Conservation (phyloP, 35 echinoderm and acorn worm genomes). For the Chiridota heheva region DNA sequence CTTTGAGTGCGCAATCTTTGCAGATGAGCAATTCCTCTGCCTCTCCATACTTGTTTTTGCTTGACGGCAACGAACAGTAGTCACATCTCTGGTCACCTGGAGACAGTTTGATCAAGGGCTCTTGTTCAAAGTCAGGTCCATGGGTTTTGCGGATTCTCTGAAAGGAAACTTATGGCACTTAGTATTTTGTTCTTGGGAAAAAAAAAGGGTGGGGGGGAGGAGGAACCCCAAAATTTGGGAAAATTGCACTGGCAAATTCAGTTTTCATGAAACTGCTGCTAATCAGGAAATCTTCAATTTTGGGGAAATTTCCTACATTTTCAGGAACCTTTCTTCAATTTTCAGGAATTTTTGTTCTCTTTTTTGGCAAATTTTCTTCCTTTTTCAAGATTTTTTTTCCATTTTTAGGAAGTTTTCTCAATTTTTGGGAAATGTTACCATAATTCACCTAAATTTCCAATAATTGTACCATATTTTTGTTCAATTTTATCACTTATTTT, state of each 20-base stretch:
- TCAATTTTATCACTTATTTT: no score
- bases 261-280: neutral
- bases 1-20: conserved; percentile 94
- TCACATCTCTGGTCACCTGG: conserved; percentile 75
- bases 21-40: conserved; percentile 84
- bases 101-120: conserved; percentile 71
- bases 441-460: no score
- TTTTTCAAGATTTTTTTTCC: no score
- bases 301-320: neutral
- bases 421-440: no score
- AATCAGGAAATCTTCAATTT: neutral
- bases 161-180: neutral
- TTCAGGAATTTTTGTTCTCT: neutral
- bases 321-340: neutral
- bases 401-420: no score
- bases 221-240: neutral
- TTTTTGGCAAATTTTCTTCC: no score
- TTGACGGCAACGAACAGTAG: conserved; percentile 83
- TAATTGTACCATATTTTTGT: no score
- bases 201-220: neutral
- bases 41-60: conserved; percentile 75
- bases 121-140: conserved; percentile 97
- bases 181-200: conserved; percentile 1
- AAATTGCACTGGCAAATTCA: neutral
- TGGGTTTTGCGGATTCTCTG: conserved; percentile 94